Evolutionary conservation across 2,888 invertebrate genomes (phyloP), one percentile per base, ranked within the genome.

Genomic region (Fragum sueziense): DNA sequence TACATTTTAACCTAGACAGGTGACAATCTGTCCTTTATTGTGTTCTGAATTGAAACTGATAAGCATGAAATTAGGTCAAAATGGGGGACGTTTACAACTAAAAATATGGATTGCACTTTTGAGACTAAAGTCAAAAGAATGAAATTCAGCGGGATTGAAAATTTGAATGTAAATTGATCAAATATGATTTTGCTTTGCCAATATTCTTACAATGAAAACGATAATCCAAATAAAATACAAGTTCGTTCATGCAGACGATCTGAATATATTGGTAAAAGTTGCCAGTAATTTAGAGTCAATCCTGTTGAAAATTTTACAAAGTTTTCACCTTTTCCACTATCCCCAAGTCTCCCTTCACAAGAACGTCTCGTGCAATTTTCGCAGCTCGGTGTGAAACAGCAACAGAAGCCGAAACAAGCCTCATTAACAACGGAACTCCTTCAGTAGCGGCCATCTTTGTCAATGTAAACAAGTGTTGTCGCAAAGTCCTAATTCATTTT

Each of bases 311-410:
- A 41, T 52, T n/a, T 52, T 6, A 11, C 20, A 17, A 52, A 52
- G 7, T 6, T 52, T 6, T 54, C 72, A 96, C 97, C 95, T 99
- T 98, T 90, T 98, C 97, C 20, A 98, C 95, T 88, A 98, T 98
- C 73, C 97, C 97, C 59, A 99, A 94, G 89, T 98, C 96, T 59
- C 98, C 98, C 91, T 96, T 95, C 86, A 95, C 96, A 95, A 98
- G 96, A 61, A 99, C 95, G 94, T 98, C 97, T 85, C 97, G 95
- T 68, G 99, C 97, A 79, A 99, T 97, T 93, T 95, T 95, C 0
- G 98, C 98, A 84, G 98, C 98, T 89, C 96, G 95, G 87, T 95
- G 95, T 0, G 97, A 97, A 34, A 96, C 96, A 59, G 95, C 95
- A 33, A 97, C 96, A 34, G 97, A 97, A 20, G 96, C 96, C 52